These are phyloP conservation scores for Epistrophe grossulariae DNA, from an alignment of 2,888 invertebrate species.

Conservation along the genomic window DNA sequence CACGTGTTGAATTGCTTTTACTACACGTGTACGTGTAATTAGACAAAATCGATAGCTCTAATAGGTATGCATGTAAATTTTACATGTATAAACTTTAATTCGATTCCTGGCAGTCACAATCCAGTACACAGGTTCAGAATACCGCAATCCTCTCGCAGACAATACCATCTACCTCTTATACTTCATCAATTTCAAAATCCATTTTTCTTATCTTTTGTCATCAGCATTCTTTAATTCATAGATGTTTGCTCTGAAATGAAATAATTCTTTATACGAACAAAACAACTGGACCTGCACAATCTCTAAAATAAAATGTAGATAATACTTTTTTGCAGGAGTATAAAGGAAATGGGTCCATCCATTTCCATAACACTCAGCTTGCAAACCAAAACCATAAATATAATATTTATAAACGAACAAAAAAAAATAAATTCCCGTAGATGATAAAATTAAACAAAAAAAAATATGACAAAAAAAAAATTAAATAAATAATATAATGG, in stretches of 20 bases:
- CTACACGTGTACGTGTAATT: no score
- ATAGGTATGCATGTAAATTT: no score
- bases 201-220: conserved; percentile 6
- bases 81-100: no score
- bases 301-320: not conserved
- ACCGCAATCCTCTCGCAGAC: not conserved
- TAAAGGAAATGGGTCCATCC: conserved; percentile 8
- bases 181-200: not conserved
- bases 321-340: not conserved
- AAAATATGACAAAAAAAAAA: conserved; percentile 27
- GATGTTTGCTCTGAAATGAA: not conserved
- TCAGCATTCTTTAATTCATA: not conserved
- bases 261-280: not conserved
- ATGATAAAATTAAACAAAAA: conserved; percentile 48
- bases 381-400: not conserved
- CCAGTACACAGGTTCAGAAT: no score
- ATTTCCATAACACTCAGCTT: conserved; percentile 29
- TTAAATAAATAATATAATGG: conserved; percentile 51
- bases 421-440: conserved; percentile 45
- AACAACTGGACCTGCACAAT: not conserved
- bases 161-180: not conserved
- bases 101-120: no score
- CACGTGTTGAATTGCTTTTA: no score
- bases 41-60: no score
- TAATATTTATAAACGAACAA: conserved; percentile 12